These are phyloP conservation scores for Myiopsitta monachus DNA, from an alignment of 2,113 vertebrate species.

Conservation along the genomic window DNA sequence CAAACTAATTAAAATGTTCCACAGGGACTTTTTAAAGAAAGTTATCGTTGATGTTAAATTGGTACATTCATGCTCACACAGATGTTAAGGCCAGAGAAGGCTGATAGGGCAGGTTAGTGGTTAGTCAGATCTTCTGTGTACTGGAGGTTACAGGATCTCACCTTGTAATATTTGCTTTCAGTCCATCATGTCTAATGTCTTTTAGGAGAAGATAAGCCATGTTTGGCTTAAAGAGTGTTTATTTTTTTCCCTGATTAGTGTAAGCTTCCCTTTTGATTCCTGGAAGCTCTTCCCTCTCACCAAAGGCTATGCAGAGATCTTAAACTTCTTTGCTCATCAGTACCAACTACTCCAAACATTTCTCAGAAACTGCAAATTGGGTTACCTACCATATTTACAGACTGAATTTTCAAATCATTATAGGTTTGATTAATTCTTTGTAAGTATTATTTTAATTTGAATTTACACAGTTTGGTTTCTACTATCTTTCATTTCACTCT, in stretches of 20 bases:
- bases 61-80: background rate
- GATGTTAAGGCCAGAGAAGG: background rate
- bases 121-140: background rate
- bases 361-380: background rate
- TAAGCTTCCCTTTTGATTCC: background rate
- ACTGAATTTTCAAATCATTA: background rate
- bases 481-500: background rate
- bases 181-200: background rate
- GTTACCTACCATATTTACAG: accelerated
- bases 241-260: background rate
- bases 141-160: background rate
- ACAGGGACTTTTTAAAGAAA: background rate
- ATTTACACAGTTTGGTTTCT: background rate
- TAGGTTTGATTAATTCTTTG: background rate
- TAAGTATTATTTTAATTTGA: background rate
- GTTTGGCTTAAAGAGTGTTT: background rate
- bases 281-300: background rate
- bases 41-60: background rate
- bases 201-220: background rate
- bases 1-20: constrained; percentile 52
- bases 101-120: background rate
- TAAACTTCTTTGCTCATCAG: background rate
- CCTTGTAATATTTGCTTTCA: accelerated
- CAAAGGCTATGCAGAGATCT: background rate
- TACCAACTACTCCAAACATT: background rate